Conservation (phyloP, 2,113 vertebrate genomes). For the Thryonomys swinderianus region DNA sequence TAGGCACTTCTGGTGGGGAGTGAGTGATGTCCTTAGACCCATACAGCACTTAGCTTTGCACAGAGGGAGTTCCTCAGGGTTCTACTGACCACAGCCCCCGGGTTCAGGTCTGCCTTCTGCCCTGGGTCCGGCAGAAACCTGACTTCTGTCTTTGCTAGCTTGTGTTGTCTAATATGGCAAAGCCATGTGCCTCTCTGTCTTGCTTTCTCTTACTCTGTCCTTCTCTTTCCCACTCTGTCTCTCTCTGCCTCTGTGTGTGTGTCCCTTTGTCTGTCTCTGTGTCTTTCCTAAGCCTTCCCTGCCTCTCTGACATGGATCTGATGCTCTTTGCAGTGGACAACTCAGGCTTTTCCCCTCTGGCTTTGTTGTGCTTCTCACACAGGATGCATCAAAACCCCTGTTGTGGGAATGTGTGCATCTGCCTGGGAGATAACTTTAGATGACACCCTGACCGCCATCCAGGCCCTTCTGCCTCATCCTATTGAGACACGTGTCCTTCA, state of each 20-base stretch:
- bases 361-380: neutral
- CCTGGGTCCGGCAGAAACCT: too few relatives aligned
- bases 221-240: neutral
- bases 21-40: neutral
- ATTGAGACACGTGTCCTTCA: neutral
- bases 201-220: neutral
- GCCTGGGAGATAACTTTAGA: neutral
- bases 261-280: neutral
- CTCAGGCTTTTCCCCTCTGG: accelerated
- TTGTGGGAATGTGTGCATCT: neutral
- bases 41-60: neutral
- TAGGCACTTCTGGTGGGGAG: conserved; percentile 78
- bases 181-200: neutral
- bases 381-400: neutral
- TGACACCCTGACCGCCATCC: too few relatives aligned
- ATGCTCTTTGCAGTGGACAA: accelerated
- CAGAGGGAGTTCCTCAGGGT: neutral
- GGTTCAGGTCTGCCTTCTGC: neutral
- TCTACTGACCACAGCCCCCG: accelerated
- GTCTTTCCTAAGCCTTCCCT: neutral
- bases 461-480: too few relatives aligned
- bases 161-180: accelerated
- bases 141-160: neutral
- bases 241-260: neutral
- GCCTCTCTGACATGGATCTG: neutral